Conservation (phyloP, 2,888 invertebrate species). For the Nomada goodeniana region DNA sequence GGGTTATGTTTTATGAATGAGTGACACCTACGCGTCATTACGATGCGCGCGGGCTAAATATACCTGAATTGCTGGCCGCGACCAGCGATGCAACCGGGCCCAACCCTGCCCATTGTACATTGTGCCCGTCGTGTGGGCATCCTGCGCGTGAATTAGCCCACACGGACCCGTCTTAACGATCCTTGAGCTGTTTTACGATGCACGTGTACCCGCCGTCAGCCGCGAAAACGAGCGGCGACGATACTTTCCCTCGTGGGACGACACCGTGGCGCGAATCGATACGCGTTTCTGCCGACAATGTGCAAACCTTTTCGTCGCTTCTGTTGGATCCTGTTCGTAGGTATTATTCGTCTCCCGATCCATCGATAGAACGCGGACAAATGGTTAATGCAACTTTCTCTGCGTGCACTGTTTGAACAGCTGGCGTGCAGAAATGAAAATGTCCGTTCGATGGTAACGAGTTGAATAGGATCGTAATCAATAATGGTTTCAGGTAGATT, state of each 20-base stretch:
- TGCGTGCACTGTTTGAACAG: no score
- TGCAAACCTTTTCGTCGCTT: constrained; percentile 51
- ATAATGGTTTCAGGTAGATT: no score
- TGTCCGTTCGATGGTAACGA: no score
- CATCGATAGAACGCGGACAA: neutral
- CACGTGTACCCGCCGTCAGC: constrained; percentile 15
- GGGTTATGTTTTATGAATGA: constrained; percentile 81
- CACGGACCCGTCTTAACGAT: constrained; percentile 62
- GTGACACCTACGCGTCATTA: constrained; percentile 78
- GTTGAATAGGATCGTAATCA: no score
- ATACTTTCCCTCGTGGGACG: constrained; percentile 63
- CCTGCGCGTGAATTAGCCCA: constrained; percentile 60
- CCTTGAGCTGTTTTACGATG: constrained; percentile 36
- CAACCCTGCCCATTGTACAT: constrained; percentile 74
- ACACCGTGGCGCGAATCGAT: constrained; percentile 8
- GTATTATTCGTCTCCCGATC: constrained; percentile 27
- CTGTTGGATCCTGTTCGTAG: constrained; percentile 35
- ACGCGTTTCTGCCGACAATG: constrained; percentile 4
- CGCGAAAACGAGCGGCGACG: constrained; percentile 45
- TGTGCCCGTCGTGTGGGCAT: constrained; percentile 63
- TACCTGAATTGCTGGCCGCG: constrained; percentile 59
- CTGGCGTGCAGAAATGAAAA: no score
- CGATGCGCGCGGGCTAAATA: constrained; percentile 71
- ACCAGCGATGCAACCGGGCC: constrained; percentile 68
- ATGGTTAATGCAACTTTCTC: neutral